Percentiles rank a stretch among this genome's conserved stretches.
Conservation (phyloP, 2,888 invertebrate genomes). For the Aradus depressus region DNA sequence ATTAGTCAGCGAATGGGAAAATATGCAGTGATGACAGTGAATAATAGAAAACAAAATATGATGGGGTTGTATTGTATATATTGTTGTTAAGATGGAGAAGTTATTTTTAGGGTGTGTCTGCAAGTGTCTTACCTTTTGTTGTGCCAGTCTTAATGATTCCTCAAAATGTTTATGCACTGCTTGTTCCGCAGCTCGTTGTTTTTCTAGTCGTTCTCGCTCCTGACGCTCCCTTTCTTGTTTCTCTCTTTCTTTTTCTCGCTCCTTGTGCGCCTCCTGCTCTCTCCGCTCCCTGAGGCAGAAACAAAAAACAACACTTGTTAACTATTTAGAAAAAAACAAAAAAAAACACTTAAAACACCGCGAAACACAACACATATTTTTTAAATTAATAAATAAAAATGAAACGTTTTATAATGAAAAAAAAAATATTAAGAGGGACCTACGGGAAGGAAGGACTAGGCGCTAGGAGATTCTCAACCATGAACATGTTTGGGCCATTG, state of each 20-base stretch:
- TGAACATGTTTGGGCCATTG: conserved; percentile 24
- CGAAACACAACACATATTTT: background rate
- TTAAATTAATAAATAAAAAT: background rate
- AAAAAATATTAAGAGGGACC: conserved; percentile 4
- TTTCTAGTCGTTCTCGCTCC: conserved; percentile 46
- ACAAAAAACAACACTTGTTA: no score
- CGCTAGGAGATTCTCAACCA: conserved; percentile 27
- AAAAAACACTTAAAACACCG: no score
- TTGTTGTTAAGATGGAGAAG: no score
- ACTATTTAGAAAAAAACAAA: no score
- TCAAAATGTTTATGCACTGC: conserved; percentile 82
- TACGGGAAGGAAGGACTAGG: conserved; percentile 25
- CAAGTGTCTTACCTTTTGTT: conserved; percentile 67
- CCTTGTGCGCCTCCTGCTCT: conserved; percentile 47
- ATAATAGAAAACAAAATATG: no score
- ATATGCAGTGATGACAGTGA: no score
- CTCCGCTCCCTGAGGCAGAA: conserved; percentile 48
- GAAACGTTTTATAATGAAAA: background rate
- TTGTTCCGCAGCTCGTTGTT: conserved; percentile 47
- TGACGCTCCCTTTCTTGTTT: conserved; percentile 35
- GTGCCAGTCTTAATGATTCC: conserved; percentile 62
- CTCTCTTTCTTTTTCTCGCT: conserved; percentile 40
- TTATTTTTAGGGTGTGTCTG: no score
- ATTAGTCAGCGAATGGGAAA: no score
- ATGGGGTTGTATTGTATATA: no score